Evolutionary conservation across 2,113 vertebrate species (phyloP), one percentile per base, ranked within the genome.

Genomic region (Chlorodrepanis virens): DNA sequence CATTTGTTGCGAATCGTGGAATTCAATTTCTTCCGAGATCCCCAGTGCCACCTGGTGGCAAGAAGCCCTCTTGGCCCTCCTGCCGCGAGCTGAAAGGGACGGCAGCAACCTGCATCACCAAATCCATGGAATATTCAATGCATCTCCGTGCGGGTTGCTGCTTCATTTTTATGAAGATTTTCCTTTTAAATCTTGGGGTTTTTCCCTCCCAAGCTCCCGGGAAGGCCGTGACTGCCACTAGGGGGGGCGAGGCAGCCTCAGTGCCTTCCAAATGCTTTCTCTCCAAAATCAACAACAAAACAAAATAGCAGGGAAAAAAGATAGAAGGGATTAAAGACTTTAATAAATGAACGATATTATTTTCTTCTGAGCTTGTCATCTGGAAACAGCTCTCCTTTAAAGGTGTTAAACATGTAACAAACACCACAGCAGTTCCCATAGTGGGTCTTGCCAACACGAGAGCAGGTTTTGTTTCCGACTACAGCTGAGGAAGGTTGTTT

Each of bases 21-120:
- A 78, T 87, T 81, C 0, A 0, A 18, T 65, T 72, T 61, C 52
- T 35, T 45, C 22, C 0, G 86, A 14, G 87, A 91, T 85, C 60
- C 87, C 84, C 83, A 90, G 88, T 93, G 89, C 94, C 96, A 86
- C 74, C 95, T 95, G 89, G 90, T 72, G 88, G 94, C 69, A 80
- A 64, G 47, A 81, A 91, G 74, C 42, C 42, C 75, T 81, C 68
- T n/a, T 1, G 5, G 79, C n/a, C 33, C 49, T 80, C 23, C 28
- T 52, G 71, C n/a, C 2, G 2, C 28, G 42, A 74, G 91, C 86
- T 0, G 11, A 25, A 2, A 56, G 87, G 68, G 56, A 47, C 14
- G 13, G 70, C 40, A 65, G 8, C 33, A n/a, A 13, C 50, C 61
- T 16, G 57, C 28, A 2, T 52, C 33, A 52, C 24, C 10, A 31